Evolutionary conservation across 2,113 vertebrate genomes (phyloP).

Genomic region (Trochalopteron elliotii): DNA sequence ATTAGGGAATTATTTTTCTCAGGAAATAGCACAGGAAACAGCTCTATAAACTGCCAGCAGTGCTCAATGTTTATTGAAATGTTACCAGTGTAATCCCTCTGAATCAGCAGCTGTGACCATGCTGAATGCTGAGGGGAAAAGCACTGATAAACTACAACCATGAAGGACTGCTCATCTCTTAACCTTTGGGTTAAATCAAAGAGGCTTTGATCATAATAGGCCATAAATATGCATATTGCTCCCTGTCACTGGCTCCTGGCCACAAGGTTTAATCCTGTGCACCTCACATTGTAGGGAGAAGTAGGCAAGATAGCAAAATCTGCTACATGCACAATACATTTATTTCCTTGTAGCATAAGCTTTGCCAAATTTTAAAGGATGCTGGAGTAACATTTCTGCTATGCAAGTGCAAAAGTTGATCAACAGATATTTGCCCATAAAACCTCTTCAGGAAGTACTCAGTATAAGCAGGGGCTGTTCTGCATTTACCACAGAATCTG

Average conservation of each 20-base stretch:
- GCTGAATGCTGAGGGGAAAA: not conserved
- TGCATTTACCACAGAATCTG: not conserved
- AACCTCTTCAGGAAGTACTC: not conserved
- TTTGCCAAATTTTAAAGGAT: not conserved
- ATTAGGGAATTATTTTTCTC: not conserved
- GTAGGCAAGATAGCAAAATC: not conserved
- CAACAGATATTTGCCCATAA: not conserved
- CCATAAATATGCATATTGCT: not conserved
- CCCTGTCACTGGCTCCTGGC: not conserved
- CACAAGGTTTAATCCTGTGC: not conserved
- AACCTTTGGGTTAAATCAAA: not conserved
- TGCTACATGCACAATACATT: not conserved
- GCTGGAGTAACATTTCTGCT: not conserved
- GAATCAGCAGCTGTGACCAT: not conserved
- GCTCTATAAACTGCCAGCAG: not conserved
- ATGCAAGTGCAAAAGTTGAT: not conserved
- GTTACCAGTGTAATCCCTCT: not conserved
- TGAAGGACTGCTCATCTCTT: not conserved
- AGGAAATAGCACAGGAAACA: not conserved
- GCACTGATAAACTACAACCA: fast-evolving
- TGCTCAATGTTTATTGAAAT: not conserved
- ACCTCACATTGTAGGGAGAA: not conserved
- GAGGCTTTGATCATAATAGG: not conserved
- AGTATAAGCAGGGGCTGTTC: not conserved
- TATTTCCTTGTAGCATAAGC: not conserved